Evolutionary conservation across 2,888 invertebrate species (phyloP), one percentile per base, ranked within the genome.

Genomic region (Heliconius hortense): DNA sequence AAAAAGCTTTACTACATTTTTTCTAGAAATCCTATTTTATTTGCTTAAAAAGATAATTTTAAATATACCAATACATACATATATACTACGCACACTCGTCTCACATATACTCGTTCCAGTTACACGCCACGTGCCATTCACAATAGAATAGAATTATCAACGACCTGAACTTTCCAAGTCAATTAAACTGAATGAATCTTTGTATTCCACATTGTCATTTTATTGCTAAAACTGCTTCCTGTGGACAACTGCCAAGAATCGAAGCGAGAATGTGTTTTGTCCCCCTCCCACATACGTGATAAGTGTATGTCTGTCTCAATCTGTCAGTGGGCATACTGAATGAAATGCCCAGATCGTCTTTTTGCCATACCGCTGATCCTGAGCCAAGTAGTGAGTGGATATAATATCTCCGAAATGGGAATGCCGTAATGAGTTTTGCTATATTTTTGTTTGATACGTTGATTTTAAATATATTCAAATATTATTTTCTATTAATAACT

Each of bases 161-260:
- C 80, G 78, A 80, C 85, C 82, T 86, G 87, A 86, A 86, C 87
- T 88, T 84, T 88, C 84, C 79, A 26, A 85, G 82, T 84, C 87
- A 90, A 90, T 91, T 89, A 88, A 85, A 82, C 86, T 93, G 88
- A 93, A 93, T 92, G 90, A 86, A 85, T 84, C 82, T 90, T 91
- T 91, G 92, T 91, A 91, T 90, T 91, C 90, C 87, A 88, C 90
- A 87, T 88, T 85, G 87, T 86, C 83, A 87, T 88, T 87, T 89
- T 92, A 88, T 93, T 93, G 89, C 89, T 88, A 86, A 88, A 91
- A 88, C 86, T 87, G 86, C 88, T 92, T 93, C 93, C 93, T 89
- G 93, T 93, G 93, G 93, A 92, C 92, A 90, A 91, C 90, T 93
- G 93, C 93, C 93, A 93, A 93, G 93, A 90, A 85, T 86, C 84